phyloP scores from a whole-genome alignment of 2,888 invertebrate species.

The Cyaniris semiargus region DNA sequence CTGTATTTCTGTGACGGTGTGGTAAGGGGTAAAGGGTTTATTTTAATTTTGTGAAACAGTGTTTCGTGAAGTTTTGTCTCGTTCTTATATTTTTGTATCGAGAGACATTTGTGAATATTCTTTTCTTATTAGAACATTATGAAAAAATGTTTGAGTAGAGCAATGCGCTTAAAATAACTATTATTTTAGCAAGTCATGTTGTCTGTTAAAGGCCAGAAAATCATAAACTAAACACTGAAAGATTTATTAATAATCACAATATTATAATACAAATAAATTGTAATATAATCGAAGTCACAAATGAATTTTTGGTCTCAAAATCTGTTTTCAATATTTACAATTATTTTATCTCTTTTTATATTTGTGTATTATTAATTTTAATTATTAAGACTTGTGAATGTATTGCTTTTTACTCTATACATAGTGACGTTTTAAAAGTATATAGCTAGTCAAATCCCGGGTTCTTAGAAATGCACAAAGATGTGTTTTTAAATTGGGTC shows the following conservation, averaged over 20 bases:
- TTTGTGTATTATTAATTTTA: neutral
- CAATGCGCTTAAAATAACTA: neutral
- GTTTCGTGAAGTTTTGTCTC: neutral
- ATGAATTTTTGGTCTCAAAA: neutral
- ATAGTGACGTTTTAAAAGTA: conserved; percentile 2
- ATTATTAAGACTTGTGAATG: neutral
- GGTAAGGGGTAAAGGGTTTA: neutral
- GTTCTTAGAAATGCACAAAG: neutral
- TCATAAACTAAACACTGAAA: neutral
- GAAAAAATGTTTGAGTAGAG: neutral
- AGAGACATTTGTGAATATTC: too few species aligned
- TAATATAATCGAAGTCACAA: conserved; percentile 6
- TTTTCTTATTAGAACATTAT: neutral
- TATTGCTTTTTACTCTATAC: conserved; percentile 5
- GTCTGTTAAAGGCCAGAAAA: neutral
- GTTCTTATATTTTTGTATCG: neutral
- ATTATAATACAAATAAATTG: neutral
- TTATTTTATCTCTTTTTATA: conserved; percentile 13
- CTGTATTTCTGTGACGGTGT: neutral
- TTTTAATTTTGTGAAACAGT: too few species aligned
- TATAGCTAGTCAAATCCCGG: conserved; percentile 15
- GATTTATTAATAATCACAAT: neutral
- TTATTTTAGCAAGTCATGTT: neutral
- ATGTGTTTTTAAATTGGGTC: conserved; percentile 6
- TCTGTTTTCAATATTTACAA: neutral